phyloP scores from a whole-genome alignment of 2,113 vertebrate species.

The Paedocypris sp. region DNA sequence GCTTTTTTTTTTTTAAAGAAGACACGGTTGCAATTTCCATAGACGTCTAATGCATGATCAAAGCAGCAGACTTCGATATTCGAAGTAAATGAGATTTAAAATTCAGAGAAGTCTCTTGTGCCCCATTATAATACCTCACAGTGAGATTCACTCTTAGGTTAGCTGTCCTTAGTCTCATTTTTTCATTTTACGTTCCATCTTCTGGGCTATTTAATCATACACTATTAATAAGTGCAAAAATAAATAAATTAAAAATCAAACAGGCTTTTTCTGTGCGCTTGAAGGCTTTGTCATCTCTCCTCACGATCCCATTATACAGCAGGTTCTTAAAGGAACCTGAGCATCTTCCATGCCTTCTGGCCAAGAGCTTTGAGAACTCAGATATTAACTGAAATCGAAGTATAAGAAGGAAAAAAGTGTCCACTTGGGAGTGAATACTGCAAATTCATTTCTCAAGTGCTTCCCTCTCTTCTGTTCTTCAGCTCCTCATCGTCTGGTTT shows the following conservation, averaged over 20 bases:
- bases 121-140: no score
- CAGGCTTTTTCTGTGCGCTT: no score
- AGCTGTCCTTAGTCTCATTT: no score
- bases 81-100: no score
- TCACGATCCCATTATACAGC: slow-evolving; percentile 59
- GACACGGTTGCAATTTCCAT: no score
- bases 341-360: slow-evolving; percentile 52
- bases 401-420: slow-evolving; percentile 60
- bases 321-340: slow-evolving; percentile 52
- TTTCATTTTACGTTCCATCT: no score
- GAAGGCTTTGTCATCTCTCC: slow-evolving; percentile 55
- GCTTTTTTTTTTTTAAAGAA: no score
- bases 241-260: slow-evolving; percentile 42
- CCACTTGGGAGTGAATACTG: slow-evolving; percentile 59
- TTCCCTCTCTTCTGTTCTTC: slow-evolving; percentile 42
- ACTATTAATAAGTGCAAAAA: slow-evolving; percentile 50
- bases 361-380: slow-evolving; percentile 49
- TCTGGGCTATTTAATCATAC: slow-evolving; percentile 36
- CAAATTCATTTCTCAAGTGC: slow-evolving; percentile 61
- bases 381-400: slow-evolving; percentile 62
- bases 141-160: no score
- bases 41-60: no score
- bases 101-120: no score
- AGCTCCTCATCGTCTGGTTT: slow-evolving; percentile 24
- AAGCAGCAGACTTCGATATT: no score